These are phyloP conservation scores for Gymnobelideus leadbeateri DNA, from an alignment of 2,113 vertebrate genomes.

Conservation along the genomic window DNA sequence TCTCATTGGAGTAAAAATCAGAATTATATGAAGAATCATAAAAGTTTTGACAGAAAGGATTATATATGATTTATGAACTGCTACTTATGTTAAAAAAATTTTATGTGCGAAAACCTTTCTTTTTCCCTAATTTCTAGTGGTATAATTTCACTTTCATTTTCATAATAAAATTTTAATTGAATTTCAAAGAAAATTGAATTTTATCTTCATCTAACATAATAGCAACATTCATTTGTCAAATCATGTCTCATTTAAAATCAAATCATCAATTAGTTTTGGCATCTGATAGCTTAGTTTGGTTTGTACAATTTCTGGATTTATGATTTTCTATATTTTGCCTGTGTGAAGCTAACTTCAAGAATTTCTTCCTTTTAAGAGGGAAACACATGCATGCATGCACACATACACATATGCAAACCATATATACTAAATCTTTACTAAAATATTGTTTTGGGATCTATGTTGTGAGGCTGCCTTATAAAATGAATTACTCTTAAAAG, in stretches of 20 bases:
- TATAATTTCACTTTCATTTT: conserved; percentile 15
- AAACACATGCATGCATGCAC: neutral
- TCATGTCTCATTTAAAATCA: neutral
- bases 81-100: neutral
- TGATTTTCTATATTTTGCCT: neutral
- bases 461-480: neutral
- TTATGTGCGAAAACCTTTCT: neutral
- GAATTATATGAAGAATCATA: conserved; percentile 13
- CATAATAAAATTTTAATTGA: neutral
- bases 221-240: neutral
- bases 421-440: neutral
- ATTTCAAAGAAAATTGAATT: conserved; percentile 15
- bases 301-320: neutral
- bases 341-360: neutral
- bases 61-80: neutral
- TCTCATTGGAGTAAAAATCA: neutral
- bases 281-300: conserved; percentile 15
- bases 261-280: neutral
- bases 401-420: neutral
- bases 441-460: neutral
- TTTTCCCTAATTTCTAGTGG: neutral
- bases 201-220: neutral
- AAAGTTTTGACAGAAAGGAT: neutral
- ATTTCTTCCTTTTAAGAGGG: neutral
- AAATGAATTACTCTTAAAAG: neutral